Evolutionary conservation across 2,797 vertebrate genomes (phyloP).

Genomic region (Prionace glauca): DNA sequence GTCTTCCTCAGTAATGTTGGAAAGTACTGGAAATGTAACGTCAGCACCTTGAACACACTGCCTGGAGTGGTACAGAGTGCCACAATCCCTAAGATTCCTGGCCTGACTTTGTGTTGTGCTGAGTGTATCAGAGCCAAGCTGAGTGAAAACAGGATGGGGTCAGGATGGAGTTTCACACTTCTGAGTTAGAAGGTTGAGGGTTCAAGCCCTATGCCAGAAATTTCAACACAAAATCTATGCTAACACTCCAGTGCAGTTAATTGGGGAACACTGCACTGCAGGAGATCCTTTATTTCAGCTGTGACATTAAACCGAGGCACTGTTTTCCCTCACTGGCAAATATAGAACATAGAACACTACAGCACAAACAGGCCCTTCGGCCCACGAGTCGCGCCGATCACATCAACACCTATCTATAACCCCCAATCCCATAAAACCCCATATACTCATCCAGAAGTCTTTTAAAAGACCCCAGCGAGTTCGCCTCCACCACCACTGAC

Average conservation of each 20-base stretch:
- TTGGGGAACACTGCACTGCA: neutral
- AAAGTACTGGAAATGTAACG: neutral
- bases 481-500: no score
- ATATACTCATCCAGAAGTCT: no score
- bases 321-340: neutral
- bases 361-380: no score
- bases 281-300: neutral
- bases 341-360: neutral
- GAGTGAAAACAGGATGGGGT: neutral
- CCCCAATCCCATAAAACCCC: no score
- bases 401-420: no score
- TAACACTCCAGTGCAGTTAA: no score
- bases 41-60: no score
- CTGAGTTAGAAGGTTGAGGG: neutral
- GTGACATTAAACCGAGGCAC: neutral
- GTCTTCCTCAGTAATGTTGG: neutral
- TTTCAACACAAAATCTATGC: no score
- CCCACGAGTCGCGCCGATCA: no score
- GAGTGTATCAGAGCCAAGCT: neutral
- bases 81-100: neutral
- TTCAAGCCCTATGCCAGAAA: neutral
- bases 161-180: neutral
- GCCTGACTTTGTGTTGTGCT: neutral
- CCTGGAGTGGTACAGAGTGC: neutral
- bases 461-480: no score